phyloP scores from a whole-genome alignment of 2,113 vertebrate species.

The Rattus norvegicus region GRCr8 NC_086035.1:11070501-11071000 shows the following conservation, averaged over 20 bases:
- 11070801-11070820: neutral
- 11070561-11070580: slow-evolving; percentile 62
- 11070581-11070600: slow-evolving; percentile 72
- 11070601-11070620: slow-evolving; percentile 83
- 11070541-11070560: slow-evolving; percentile 46
- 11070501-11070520: slow-evolving; percentile 88
- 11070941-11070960: neutral
- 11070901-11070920: neutral
- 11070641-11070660: slow-evolving; percentile 76
- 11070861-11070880: neutral
- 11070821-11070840: fast-evolving
- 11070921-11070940: neutral
- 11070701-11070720: slow-evolving; percentile 58
- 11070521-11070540: slow-evolving; percentile 77
- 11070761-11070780: neutral
- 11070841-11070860: fast-evolving
- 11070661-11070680: slow-evolving; percentile 69
- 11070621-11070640: slow-evolving; percentile 24
- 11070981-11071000: too few relatives aligned
- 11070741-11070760: neutral
- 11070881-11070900: too few relatives aligned
- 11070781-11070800: neutral
- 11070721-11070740: neutral
- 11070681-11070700: slow-evolving; percentile 78
- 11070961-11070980: neutral